phyloP scores from a whole-genome alignment of 1,140 invertebrate species.

The Halictus rubicundus region DNA sequence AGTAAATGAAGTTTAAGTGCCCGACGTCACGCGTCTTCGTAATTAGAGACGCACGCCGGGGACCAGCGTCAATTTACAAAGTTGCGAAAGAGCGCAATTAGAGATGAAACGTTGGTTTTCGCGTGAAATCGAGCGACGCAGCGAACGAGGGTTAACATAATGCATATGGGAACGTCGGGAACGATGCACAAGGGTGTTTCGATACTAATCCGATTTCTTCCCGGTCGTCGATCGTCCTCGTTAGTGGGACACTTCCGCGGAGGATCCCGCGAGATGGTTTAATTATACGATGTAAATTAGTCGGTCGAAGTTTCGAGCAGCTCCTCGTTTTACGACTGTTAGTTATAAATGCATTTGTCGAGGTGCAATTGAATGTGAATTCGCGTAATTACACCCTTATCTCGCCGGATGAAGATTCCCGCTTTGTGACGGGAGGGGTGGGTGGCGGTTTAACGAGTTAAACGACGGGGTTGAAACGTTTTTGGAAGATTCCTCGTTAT shows the following conservation, averaged over 20 bases:
- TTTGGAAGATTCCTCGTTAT: too few species aligned
- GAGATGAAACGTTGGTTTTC: too few species aligned
- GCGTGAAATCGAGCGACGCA: too few species aligned
- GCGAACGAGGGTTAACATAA: too few species aligned
- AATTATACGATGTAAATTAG: conserved; percentile 48
- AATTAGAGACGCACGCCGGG: too few species aligned
- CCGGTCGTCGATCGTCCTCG: conserved; percentile 5
- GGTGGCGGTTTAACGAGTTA: not conserved
- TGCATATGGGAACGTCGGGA: too few species aligned
- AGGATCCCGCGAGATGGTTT: conserved; percentile 16
- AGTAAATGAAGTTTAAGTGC: too few species aligned
- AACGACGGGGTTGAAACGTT: not conserved
- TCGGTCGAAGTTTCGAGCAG: not conserved
- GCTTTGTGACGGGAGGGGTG: not conserved
- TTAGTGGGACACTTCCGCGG: conserved; percentile 1
- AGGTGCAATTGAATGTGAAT: conserved; percentile 17
- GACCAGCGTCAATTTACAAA: too few species aligned
- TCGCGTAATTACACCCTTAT: conserved; percentile 15
- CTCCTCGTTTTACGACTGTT: conserved; percentile 24
- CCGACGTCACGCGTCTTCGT: too few species aligned
- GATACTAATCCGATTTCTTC: conserved; percentile 16
- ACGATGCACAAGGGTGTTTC: not conserved
- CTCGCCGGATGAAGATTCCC: conserved; percentile 15
- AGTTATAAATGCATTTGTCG: conserved; percentile 38
- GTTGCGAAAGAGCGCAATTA: too few species aligned